phyloP scores from a whole-genome alignment of 2,888 invertebrate genomes.

The Trachelus stipa region DNA sequence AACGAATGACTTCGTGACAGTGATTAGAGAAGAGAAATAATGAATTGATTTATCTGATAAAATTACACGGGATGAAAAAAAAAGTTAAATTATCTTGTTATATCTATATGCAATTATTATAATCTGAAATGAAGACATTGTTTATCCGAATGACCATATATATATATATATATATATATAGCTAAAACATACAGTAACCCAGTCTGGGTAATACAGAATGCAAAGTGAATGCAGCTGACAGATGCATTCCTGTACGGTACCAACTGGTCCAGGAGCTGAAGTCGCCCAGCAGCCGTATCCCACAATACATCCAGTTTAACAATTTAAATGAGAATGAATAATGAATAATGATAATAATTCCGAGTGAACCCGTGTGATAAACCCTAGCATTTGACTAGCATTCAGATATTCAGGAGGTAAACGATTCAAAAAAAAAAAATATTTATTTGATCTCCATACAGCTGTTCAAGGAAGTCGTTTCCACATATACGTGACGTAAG shows the following conservation, averaged over 20 bases:
- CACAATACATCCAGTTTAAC: slow-evolving; percentile 23
- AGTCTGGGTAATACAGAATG: slow-evolving; percentile 16
- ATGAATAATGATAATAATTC: slow-evolving; percentile 43
- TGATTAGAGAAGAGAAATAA: background rate
- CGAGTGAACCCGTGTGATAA: slow-evolving; percentile 26
- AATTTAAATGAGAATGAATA: slow-evolving; percentile 44
- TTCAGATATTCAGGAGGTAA: slow-evolving; percentile 12
- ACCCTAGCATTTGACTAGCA: slow-evolving; percentile 29
- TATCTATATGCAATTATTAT: too few species aligned
- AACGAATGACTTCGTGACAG: background rate
- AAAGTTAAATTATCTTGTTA: background rate
- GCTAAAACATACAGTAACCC: background rate
- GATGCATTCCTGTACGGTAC: slow-evolving; percentile 21
- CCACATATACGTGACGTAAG: background rate
- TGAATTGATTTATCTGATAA: background rate
- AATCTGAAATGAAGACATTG: too few species aligned
- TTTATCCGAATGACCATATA: too few species aligned
- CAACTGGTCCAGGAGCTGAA: slow-evolving; percentile 12
- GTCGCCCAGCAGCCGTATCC: slow-evolving; percentile 11
- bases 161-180: background rate
- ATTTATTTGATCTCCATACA: slow-evolving; percentile 28
- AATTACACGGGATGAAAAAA: background rate
- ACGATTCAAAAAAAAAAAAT: slow-evolving; percentile 22
- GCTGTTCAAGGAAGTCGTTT: background rate
- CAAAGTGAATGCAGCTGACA: slow-evolving; percentile 20